Evolutionary conservation across 2,888 invertebrate genomes (phyloP).

Genomic region (Scaptomyza tumidula): DNA sequence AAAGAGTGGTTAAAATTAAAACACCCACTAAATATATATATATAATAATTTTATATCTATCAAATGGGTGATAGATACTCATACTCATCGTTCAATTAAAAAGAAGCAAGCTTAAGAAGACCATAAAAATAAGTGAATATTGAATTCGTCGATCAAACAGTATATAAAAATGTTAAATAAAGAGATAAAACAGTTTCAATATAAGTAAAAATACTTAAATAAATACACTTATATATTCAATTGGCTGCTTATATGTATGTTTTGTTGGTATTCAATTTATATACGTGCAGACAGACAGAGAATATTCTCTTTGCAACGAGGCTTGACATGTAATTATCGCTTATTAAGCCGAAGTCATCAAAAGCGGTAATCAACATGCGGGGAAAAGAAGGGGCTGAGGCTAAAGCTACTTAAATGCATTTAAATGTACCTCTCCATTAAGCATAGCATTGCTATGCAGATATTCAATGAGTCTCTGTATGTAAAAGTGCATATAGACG

Average conservation of each 20-base stretch:
- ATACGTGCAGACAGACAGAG: not conserved
- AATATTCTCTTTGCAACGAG: constrained; percentile 15
- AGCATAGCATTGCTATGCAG: constrained; percentile 35
- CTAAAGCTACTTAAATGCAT: constrained; percentile 76
- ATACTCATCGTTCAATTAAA: too few species aligned
- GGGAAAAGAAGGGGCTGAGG: not conserved
- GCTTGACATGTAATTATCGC: constrained; percentile 67
- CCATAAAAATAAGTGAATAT: not conserved
- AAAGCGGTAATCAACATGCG: constrained; percentile 46
- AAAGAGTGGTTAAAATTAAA: constrained; percentile 21
- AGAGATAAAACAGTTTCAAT: not conserved
- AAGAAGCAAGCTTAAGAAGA: too few species aligned
- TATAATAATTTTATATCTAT: too few species aligned
- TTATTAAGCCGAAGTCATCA: constrained; percentile 60
- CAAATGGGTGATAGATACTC: too few species aligned
- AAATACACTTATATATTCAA: not conserved
- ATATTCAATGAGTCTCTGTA: constrained; percentile 27
- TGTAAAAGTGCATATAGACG: constrained; percentile 25
- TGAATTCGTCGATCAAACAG: not conserved
- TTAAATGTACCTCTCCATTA: constrained; percentile 76
- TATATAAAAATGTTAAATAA: not conserved
- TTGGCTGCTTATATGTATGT: too few species aligned
- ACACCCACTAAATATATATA: too few species aligned
- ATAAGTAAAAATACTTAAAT: not conserved
- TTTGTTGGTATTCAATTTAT: not conserved